A percentile compares a stretch with the other conserved stretches of the same genome.
Evolutionary conservation across 2,113 vertebrate species (phyloP).

Genomic region (Hemiscyllium ocellatum): DNA sequence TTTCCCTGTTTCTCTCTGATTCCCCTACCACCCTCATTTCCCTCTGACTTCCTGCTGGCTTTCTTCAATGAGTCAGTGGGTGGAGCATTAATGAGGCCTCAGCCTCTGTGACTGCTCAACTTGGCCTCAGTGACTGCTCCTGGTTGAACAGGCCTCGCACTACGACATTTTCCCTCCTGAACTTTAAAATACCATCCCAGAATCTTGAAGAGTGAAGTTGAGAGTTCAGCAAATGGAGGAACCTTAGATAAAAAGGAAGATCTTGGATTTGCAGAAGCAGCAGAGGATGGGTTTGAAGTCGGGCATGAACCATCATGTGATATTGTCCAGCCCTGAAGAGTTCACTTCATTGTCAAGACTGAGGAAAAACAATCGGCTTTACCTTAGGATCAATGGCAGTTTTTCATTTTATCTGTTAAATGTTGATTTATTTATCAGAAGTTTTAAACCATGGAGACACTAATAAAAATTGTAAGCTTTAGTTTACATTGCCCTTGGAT

Average conservation of each 20-base stretch:
- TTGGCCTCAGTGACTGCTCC: not conserved
- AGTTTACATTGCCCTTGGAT: not conserved
- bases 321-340: not conserved
- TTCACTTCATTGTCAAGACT: not conserved
- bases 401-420: not conserved
- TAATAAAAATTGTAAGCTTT: not conserved
- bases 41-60: not conserved
- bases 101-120: not conserved
- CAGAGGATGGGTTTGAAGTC: not conserved
- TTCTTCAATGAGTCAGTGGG: not conserved
- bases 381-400: not conserved
- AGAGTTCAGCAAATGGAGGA: not conserved
- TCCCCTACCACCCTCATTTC: not conserved
- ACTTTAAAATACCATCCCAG: not conserved
- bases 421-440: not conserved
- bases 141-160: too few relatives aligned
- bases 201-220: not conserved
- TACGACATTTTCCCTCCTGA: not conserved
- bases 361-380: not conserved
- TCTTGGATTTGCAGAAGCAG: too few relatives aligned
- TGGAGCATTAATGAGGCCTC: not conserved
- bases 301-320: not conserved
- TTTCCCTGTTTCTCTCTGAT: not conserved
- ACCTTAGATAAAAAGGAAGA: not conserved
- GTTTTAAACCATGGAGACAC: not conserved